phyloP scores from a whole-genome alignment of 2,113 vertebrate genomes.

The Perca fluviatilis region DNA sequence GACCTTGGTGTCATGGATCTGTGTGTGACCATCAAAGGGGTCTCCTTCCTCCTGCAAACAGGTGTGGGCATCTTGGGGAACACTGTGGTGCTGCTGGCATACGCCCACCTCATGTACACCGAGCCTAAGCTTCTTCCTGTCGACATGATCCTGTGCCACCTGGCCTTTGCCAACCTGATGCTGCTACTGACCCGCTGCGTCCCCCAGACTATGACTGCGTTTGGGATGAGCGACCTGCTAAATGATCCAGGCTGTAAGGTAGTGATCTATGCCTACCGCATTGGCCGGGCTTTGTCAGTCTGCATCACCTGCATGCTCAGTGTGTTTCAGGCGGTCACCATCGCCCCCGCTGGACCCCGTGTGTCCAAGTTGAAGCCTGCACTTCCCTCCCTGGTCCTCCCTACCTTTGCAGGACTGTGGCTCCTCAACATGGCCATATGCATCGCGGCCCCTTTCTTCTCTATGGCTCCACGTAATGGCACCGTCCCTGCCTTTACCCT shows the following conservation, averaged over 20 bases:
- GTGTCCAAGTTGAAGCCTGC: slow-evolving; percentile 71
- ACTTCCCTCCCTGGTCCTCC: slow-evolving; percentile 76
- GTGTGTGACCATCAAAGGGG: slow-evolving; percentile 85
- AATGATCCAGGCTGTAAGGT: slow-evolving; percentile 83
- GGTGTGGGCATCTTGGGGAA: slow-evolving; percentile 84
- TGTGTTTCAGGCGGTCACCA: slow-evolving; percentile 82
- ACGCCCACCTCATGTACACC: slow-evolving; percentile 62
- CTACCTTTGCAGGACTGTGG: slow-evolving; percentile 82
- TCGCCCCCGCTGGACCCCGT: slow-evolving; percentile 68
- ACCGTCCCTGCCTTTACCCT: slow-evolving; percentile 83
- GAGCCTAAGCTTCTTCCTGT: slow-evolving; percentile 80
- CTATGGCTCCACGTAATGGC: slow-evolving; percentile 82
- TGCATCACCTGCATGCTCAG: slow-evolving; percentile 87
- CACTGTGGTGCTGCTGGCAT: slow-evolving; percentile 78
- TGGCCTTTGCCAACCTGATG: slow-evolving; percentile 84
- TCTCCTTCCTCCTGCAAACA: slow-evolving; percentile 87
- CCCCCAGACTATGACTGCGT: slow-evolving; percentile 85
- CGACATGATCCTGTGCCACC: slow-evolving; percentile 85
- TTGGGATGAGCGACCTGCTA: slow-evolving; percentile 79
- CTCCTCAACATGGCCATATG: slow-evolving; percentile 85
- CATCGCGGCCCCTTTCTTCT: slow-evolving; percentile 81
- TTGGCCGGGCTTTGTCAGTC: slow-evolving; percentile 83
- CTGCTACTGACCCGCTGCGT: slow-evolving; percentile 83
- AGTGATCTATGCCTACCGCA: slow-evolving; percentile 85
- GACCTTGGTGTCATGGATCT: slow-evolving; percentile 80